A percentile compares a stretch with the other conserved stretches of the same genome.
phyloP scores from a whole-genome alignment of 1,140 invertebrate species.

The Choristoneura fumiferana region DNA sequence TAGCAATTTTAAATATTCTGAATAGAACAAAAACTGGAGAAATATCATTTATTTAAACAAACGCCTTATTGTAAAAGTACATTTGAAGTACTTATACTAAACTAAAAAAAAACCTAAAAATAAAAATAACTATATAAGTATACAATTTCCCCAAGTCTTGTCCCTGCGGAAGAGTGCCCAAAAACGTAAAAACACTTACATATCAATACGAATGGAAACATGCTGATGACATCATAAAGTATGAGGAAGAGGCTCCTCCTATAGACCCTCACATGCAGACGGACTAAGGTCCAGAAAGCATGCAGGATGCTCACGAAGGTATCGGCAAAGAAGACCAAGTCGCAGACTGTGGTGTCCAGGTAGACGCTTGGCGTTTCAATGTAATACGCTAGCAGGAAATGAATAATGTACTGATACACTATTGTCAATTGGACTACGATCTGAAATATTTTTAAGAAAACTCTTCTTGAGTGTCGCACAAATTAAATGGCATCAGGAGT shows the following conservation, averaged over 20 bases:
- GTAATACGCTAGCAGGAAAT: constrained; percentile 49
- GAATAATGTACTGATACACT: constrained; percentile 47
- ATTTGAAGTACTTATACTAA: too few relatives aligned
- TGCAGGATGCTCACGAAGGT: constrained; percentile 49
- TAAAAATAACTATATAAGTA: too few relatives aligned
- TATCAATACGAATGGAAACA: constrained; percentile 41
- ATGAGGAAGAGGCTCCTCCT: constrained; percentile 43
- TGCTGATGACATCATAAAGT: constrained; percentile 43
- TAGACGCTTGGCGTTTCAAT: constrained; percentile 26
- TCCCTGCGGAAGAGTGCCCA: too few relatives aligned
- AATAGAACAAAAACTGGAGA: too few relatives aligned
- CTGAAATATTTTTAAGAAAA: constrained; percentile 33
- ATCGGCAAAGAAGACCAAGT: constrained; percentile 48
- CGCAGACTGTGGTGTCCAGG: constrained; percentile 35
- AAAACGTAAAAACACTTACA: constrained; percentile 41
- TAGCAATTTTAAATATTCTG: too few relatives aligned
- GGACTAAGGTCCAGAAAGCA: constrained; percentile 48
- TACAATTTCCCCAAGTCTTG: too few relatives aligned
- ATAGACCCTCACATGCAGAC: constrained; percentile 49
- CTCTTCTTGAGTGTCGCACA: background rate
- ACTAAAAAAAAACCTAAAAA: too few relatives aligned
- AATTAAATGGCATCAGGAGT: too few relatives aligned
- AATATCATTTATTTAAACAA: too few relatives aligned
- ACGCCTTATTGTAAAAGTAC: too few relatives aligned
- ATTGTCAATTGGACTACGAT: constrained; percentile 33